These are phyloP conservation scores for Leucosticte australis DNA, from an alignment of 2,113 vertebrate genomes.

Conservation along the genomic window DNA sequence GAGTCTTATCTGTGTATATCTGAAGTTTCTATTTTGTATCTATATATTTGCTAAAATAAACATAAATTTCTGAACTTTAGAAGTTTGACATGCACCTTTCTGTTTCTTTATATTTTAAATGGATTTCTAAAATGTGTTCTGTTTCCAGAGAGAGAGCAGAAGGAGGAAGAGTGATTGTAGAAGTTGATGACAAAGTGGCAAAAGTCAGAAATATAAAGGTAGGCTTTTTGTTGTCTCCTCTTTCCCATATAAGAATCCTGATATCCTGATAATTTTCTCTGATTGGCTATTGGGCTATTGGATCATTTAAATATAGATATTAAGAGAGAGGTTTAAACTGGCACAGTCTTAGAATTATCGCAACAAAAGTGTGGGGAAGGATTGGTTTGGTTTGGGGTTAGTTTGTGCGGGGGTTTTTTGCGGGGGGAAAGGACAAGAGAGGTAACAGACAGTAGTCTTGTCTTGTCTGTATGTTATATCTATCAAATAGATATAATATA, in stretches of 20 bases:
- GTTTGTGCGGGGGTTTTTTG: neutral
- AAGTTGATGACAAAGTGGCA: slow-evolving; percentile 88
- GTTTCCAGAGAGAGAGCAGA: slow-evolving; percentile 84
- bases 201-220: slow-evolving; percentile 92
- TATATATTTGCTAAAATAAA: neutral
- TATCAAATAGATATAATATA: no score
- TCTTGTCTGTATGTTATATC: neutral
- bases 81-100: neutral
- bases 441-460: neutral
- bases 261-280: neutral
- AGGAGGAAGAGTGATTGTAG: slow-evolving; percentile 85
- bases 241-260: neutral
- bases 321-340: neutral
- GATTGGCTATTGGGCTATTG: neutral
- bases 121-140: slow-evolving; percentile 1
- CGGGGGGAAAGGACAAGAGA: neutral
- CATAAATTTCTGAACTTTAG: neutral
- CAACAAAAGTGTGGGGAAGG: neutral
- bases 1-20: neutral
- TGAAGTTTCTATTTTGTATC: neutral
- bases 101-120: neutral
- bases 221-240: slow-evolving; percentile 29
- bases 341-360: neutral
- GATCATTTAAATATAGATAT: neutral
- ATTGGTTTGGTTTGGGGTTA: neutral